A percentile compares a stretch with the other conserved stretches of the same genome.
These are phyloP conservation scores for Molossus molossus DNA, from an alignment of 2,797 vertebrate species.

Conservation along the genomic window DNA sequence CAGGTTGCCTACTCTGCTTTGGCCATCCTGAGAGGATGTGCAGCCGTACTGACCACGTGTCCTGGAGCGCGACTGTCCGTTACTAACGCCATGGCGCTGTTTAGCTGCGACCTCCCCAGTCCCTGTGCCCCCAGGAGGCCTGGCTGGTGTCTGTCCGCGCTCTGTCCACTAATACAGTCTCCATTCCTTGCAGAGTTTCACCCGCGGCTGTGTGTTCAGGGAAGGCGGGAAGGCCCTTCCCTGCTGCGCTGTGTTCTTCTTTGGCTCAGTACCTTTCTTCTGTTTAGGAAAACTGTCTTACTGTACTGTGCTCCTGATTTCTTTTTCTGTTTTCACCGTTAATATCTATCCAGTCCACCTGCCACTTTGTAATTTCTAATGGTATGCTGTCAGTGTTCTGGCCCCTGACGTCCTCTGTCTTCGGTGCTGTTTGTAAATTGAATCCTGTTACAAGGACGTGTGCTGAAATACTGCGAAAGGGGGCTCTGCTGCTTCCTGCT, in stretches of 20 bases:
- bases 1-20: conserved; percentile 87
- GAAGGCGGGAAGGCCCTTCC: conserved; percentile 64
- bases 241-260: conserved; percentile 63
- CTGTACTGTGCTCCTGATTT: conserved; percentile 71
- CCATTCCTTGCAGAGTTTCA: conserved; percentile 77
- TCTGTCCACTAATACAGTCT: conserved; percentile 86
- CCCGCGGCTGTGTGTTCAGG: conserved; percentile 37
- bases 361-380: conserved; percentile 69
- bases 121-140: conserved; percentile 76
- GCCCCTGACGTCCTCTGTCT: conserved; percentile 8
- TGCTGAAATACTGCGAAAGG: not conserved
- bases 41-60: conserved; percentile 69
- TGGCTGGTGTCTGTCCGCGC: conserved; percentile 80
- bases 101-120: conserved; percentile 63
- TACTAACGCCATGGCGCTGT: conserved; percentile 84
- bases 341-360: conserved; percentile 63
- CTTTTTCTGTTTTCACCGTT: conserved; percentile 75
- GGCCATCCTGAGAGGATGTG: conserved; percentile 72
- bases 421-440: conserved; percentile 22
- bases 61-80: conserved; percentile 56
- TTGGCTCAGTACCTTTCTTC: conserved; percentile 66
- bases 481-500: conserved; percentile 6
- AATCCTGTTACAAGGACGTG: not conserved
- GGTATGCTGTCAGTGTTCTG: conserved; percentile 18
- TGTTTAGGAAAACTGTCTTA: conserved; percentile 33